Evolutionary conservation across 2,888 invertebrate genomes (phyloP).

Genomic region (Drosophila meridiana): DNA sequence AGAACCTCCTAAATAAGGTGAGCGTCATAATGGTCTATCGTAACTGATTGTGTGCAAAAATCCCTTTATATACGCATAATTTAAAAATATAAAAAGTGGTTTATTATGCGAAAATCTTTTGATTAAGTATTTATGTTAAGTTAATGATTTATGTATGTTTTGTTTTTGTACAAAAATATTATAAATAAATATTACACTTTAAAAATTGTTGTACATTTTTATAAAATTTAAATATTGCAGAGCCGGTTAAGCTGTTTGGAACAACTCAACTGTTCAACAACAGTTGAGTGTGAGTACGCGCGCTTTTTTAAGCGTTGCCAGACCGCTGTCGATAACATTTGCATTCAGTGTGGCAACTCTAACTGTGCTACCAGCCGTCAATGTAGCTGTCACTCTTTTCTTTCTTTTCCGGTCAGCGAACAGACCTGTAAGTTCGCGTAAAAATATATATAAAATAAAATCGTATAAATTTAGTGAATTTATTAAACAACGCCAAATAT

Average conservation of each 20-base stretch:
- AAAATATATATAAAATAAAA: constrained; percentile 56
- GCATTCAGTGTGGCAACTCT: constrained; percentile 40
- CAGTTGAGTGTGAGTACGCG: not conserved
- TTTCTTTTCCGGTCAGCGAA: constrained; percentile 85
- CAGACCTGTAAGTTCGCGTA: constrained; percentile 83
- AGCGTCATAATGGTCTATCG: constrained; percentile 52
- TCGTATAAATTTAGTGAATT: constrained; percentile 68
- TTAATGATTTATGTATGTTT: not conserved
- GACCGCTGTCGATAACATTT: not conserved
- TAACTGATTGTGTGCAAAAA: constrained; percentile 4
- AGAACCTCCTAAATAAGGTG: constrained; percentile 33
- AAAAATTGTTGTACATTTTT: not conserved
- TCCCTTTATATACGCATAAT: not conserved
- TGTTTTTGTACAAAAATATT: not conserved
- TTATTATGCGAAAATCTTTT: constrained; percentile 1
- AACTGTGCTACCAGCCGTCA: constrained; percentile 54
- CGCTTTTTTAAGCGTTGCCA: constrained; percentile 18
- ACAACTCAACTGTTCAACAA: constrained; percentile 17
- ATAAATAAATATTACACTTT: not conserved
- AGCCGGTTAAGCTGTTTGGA: not conserved
- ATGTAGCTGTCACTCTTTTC: constrained; percentile 78
- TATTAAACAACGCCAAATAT: constrained; percentile 41
- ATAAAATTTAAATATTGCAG: not conserved
- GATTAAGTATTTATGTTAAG: not conserved
- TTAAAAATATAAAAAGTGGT: not conserved